These are phyloP conservation scores for Drosophila baimaii DNA, from an alignment of 1,140 invertebrate genomes.

Conservation along the genomic window DNA sequence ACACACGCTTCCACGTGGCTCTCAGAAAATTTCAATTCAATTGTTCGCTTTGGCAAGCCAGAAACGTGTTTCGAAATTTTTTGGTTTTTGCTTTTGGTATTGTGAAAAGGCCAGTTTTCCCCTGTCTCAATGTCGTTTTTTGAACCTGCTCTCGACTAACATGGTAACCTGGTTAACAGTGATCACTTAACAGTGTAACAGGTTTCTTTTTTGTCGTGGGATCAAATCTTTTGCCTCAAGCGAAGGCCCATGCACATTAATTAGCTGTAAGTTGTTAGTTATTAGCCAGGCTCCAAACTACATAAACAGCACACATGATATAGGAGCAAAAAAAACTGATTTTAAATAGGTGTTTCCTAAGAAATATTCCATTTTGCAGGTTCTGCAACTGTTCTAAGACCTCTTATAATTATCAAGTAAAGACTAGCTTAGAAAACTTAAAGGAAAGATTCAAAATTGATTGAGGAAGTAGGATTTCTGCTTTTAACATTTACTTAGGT, in stretches of 20 bases:
- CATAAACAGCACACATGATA: no score
- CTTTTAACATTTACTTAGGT: no score
- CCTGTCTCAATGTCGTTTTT: slow-evolving; percentile 43
- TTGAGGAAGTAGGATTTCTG: no score
- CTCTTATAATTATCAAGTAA: background rate
- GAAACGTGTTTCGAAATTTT: slow-evolving; percentile 51
- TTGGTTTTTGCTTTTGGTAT: slow-evolving; percentile 2
- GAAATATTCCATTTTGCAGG: background rate
- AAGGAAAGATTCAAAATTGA: no score
- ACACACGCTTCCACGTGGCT: slow-evolving; percentile 45
- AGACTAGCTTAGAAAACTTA: no score
- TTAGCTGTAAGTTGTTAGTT: no score
- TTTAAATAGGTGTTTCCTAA: background rate
- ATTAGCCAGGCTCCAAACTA: no score
- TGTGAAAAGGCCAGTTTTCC: slow-evolving; percentile 1
- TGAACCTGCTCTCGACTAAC: slow-evolving; percentile 34
- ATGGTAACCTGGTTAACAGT: slow-evolving; percentile 18
- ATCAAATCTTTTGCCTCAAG: slow-evolving; percentile 18
- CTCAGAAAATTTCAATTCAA: slow-evolving; percentile 30
- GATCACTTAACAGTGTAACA: slow-evolving; percentile 10
- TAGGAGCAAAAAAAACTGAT: no score
- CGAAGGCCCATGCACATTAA: no score
- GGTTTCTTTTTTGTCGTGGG: background rate
- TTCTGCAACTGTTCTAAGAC: background rate
- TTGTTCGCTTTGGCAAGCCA: slow-evolving; percentile 1